phyloP scores from a whole-genome alignment of 2,113 vertebrate genomes.

The Myotis davidii region DNA sequence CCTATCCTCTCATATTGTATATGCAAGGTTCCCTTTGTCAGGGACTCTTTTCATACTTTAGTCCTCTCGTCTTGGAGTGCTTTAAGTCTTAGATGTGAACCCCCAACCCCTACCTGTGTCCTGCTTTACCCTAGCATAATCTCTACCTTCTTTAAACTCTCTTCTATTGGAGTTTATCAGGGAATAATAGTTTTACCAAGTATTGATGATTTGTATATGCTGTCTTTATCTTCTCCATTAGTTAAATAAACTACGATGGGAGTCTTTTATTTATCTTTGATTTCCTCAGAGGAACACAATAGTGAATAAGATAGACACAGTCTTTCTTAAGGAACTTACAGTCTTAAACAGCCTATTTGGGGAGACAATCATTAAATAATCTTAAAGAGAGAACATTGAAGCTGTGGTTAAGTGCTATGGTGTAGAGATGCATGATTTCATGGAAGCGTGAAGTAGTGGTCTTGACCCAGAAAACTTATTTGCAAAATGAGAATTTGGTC shows the following conservation, averaged over 20 bases:
- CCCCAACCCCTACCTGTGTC: not conserved
- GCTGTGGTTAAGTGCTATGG: not conserved
- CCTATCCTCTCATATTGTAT: not conserved
- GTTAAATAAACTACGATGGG: not conserved
- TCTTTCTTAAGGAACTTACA: not conserved
- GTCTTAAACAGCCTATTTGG: not conserved
- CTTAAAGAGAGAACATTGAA: not conserved
- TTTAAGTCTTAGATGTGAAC: not conserved
- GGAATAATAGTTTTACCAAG: not conserved
- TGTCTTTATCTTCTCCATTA: not conserved
- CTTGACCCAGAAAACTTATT: not conserved
- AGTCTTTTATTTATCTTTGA: not conserved
- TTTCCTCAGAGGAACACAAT: not conserved
- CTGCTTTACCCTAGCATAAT: not conserved
- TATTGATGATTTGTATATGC: not conserved
- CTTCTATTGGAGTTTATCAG: not conserved
- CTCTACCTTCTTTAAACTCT: not conserved
- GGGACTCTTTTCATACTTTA: not conserved
- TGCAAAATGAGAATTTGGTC: constrained; percentile 19
- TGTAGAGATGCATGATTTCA: not conserved
- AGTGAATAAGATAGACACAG: not conserved
- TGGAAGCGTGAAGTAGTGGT: not conserved
- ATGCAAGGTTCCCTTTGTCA: not conserved
- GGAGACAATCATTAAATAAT: not conserved
- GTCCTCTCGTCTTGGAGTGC: not conserved